Conservation (phyloP, 2,888 invertebrate species). For the Periphyllus acericola region DNA sequence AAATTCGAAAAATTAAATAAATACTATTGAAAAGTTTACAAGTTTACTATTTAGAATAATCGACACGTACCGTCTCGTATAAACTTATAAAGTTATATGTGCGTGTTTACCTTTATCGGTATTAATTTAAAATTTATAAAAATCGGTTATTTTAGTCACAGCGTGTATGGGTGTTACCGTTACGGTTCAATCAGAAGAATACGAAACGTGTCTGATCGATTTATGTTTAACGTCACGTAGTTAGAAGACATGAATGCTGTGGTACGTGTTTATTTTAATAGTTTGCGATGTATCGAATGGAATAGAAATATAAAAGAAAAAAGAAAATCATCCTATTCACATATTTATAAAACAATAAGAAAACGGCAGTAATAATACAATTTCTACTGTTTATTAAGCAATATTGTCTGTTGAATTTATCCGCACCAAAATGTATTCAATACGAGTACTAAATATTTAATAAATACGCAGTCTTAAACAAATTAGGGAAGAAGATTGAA, state of each 20-base stretch:
- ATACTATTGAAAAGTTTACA: too few species aligned
- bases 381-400: neutral
- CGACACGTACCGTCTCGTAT: neutral
- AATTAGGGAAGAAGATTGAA: neutral
- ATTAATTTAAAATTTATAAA: neutral
- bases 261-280: conserved; percentile 50
- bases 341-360: neutral
- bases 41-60: too few species aligned
- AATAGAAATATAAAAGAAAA: neutral
- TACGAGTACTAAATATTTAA: neutral
- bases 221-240: conserved; percentile 50
- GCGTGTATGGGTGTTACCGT: conserved; percentile 20
- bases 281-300: conserved; percentile 3
- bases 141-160: conserved; percentile 45
- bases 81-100: neutral
- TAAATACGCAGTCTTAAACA: neutral
- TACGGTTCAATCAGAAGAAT: conserved; percentile 35
- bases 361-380: neutral
- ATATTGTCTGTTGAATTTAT: neutral
- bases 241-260: conserved; percentile 23
- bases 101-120: neutral
- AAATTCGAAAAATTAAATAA: too few species aligned
- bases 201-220: conserved; percentile 27
- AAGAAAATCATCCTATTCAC: neutral
- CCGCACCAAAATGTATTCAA: neutral